A percentile compares a stretch with the other conserved stretches of the same genome.
Evolutionary conservation across 2,113 vertebrate species (phyloP).

Genomic region (Trematocara variabile): DNA sequence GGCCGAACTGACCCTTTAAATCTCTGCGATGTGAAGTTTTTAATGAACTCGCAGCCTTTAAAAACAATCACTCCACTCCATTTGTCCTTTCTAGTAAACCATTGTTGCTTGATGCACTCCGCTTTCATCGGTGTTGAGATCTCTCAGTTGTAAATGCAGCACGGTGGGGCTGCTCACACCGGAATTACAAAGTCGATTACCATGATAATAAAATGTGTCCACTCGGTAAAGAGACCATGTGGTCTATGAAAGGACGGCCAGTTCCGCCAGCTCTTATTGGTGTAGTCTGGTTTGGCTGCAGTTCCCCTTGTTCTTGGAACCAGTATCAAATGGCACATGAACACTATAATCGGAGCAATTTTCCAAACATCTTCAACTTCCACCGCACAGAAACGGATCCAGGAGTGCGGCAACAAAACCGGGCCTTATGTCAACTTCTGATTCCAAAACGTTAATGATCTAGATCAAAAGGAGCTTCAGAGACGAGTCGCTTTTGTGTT

Average conservation of each 20-base stretch:
- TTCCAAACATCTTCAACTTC: constrained; percentile 79
- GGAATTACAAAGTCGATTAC: constrained; percentile 80
- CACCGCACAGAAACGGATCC: constrained; percentile 73
- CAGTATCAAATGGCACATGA: constrained; percentile 81
- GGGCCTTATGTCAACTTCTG: constrained; percentile 68
- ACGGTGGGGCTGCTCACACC: constrained; percentile 58
- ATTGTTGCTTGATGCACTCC: constrained; percentile 18
- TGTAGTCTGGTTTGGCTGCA: constrained; percentile 83
- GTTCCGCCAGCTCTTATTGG: constrained; percentile 85
- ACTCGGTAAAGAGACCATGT: constrained; percentile 83
- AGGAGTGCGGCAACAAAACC: constrained; percentile 74
- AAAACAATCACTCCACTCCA: not conserved
- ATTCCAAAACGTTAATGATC: constrained; percentile 78
- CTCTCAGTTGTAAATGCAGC: constrained; percentile 24
- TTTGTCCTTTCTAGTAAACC: not conserved
- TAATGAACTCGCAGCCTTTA: not conserved
- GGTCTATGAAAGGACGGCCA: constrained; percentile 85
- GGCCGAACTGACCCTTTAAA: not conserved
- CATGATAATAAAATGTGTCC: constrained; percentile 85
- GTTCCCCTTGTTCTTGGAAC: constrained; percentile 84
- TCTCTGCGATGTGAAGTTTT: not conserved
- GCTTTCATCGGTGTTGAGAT: constrained; percentile 34
- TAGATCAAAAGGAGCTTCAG: constrained; percentile 71
- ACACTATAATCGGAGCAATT: constrained; percentile 80
- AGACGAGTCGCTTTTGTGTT: constrained; percentile 58